A percentile compares a stretch with the other conserved stretches of the same genome.
These are phyloP conservation scores for Tortrix viridana DNA, from an alignment of 2,888 invertebrate genomes.

Conservation along the genomic window DNA sequence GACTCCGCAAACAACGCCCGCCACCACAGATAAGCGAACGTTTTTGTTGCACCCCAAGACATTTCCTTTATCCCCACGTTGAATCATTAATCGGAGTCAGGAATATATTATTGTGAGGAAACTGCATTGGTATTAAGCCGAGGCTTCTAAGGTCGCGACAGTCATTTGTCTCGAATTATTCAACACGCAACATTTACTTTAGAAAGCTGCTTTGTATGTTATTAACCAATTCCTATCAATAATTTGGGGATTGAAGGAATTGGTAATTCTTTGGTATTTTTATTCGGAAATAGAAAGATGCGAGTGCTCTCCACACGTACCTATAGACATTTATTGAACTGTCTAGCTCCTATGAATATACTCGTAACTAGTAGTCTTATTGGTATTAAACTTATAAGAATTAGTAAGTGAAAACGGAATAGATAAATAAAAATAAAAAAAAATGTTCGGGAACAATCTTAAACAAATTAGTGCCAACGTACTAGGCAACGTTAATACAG, in stretches of 20 bases:
- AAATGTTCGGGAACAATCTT: too few species aligned
- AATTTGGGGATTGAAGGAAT: slow-evolving; percentile 19
- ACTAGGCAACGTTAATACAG: too few species aligned
- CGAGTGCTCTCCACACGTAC: too few species aligned
- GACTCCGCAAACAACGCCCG: slow-evolving; percentile 71
- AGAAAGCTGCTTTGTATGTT: slow-evolving; percentile 34
- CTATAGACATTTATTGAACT: too few species aligned
- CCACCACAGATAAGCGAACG: slow-evolving; percentile 61
- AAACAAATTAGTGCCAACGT: too few species aligned
- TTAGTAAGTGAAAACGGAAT: too few species aligned
- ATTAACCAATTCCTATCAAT: slow-evolving; percentile 36
- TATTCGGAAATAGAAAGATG: slow-evolving; percentile 1
- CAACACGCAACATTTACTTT: slow-evolving; percentile 36
- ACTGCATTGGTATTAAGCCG: slow-evolving; percentile 24
- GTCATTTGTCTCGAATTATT: slow-evolving; percentile 51
- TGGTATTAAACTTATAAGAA: too few species aligned
- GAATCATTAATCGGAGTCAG: slow-evolving; percentile 43
- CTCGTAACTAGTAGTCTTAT: too few species aligned
- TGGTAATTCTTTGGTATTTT: slow-evolving; percentile 8
- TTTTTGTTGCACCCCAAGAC: slow-evolving; percentile 55
- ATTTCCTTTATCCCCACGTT: slow-evolving; percentile 50
- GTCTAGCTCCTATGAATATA: too few species aligned
- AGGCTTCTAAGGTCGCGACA: slow-evolving; percentile 42
- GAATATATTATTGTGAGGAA: slow-evolving; percentile 40
- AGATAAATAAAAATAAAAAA: too few species aligned